Conservation (phyloP, 2,113 vertebrate genomes). For the Nicator chloris region DNA sequence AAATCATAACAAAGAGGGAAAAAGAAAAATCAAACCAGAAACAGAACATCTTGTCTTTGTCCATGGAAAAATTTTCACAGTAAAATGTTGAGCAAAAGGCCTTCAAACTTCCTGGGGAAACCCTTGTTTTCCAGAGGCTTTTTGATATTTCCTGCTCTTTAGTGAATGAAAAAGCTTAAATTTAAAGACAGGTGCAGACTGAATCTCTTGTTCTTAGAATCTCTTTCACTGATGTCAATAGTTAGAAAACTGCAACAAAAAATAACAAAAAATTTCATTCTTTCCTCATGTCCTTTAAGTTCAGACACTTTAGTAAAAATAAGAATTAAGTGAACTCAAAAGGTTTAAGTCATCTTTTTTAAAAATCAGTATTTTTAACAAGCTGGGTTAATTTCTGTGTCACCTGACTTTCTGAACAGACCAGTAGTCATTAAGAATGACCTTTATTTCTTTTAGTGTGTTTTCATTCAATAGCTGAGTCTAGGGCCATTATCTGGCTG, state of each 20-base stretch:
- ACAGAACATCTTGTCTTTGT: neutral
- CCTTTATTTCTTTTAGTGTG: neutral
- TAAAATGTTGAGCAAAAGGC: neutral
- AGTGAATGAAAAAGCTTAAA: neutral
- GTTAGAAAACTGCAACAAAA: neutral
- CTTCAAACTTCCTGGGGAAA: neutral
- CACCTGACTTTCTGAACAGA: neutral
- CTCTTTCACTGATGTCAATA: neutral
- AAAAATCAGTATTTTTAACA: neutral
- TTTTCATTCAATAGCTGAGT: neutral
- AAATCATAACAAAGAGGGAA: neutral
- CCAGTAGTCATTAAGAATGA: neutral
- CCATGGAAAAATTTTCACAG: neutral
- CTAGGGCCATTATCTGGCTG: neutral
- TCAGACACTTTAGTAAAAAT: neutral
- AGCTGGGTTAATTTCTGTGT: neutral
- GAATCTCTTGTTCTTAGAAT: neutral
- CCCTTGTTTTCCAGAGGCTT: neutral
- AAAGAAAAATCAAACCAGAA: neutral
- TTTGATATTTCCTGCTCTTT: neutral
- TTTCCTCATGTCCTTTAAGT: neutral
- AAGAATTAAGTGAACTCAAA: neutral
- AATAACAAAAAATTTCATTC: neutral
- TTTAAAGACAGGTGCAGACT: neutral
- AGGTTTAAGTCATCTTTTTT: neutral